Evolutionary conservation across 2,888 invertebrate genomes (phyloP).

Genomic region (Ennomos erosarius): DNA sequence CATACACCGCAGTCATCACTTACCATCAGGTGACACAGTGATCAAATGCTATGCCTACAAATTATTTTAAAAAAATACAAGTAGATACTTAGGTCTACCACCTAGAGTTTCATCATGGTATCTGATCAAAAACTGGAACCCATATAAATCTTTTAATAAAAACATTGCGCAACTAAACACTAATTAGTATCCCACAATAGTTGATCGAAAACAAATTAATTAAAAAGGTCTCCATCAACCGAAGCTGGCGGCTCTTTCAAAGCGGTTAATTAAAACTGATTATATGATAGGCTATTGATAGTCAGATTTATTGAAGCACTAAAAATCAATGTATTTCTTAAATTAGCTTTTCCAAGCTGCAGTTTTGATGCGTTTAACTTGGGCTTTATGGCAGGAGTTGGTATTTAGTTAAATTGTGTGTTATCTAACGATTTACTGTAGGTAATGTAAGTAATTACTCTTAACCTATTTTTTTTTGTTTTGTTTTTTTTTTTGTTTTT

Average conservation of each 20-base stretch:
- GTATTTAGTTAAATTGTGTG: conserved; percentile 20
- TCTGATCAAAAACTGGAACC: neutral
- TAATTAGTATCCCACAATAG: conserved; percentile 21
- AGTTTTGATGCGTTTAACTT: conserved; percentile 6
- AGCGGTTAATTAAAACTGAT: conserved; percentile 40
- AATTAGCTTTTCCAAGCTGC: conserved; percentile 14
- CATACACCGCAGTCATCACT: no score
- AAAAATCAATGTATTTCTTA: conserved; percentile 29
- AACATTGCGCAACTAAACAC: conserved; percentile 23
- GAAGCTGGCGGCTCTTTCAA: conserved; percentile 33
- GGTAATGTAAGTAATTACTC: no score
- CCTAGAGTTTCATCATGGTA: no score
- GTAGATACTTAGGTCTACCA: no score
- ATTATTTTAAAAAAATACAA: no score
- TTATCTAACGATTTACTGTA: conserved; percentile 13
- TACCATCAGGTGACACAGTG: no score
- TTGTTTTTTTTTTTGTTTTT: no score
- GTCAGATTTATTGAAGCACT: conserved; percentile 39
- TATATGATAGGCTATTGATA: conserved; percentile 40
- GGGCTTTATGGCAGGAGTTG: conserved; percentile 5
- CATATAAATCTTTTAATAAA: conserved; percentile 15
- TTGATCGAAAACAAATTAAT: conserved; percentile 32
- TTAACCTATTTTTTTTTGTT: no score
- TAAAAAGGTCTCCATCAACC: conserved; percentile 16
- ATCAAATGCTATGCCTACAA: no score